Percentiles rank a stretch among this genome's conserved stretches.
phyloP scores from a whole-genome alignment of 2,113 vertebrate species.

The Illadopsis cleaveri region DNA sequence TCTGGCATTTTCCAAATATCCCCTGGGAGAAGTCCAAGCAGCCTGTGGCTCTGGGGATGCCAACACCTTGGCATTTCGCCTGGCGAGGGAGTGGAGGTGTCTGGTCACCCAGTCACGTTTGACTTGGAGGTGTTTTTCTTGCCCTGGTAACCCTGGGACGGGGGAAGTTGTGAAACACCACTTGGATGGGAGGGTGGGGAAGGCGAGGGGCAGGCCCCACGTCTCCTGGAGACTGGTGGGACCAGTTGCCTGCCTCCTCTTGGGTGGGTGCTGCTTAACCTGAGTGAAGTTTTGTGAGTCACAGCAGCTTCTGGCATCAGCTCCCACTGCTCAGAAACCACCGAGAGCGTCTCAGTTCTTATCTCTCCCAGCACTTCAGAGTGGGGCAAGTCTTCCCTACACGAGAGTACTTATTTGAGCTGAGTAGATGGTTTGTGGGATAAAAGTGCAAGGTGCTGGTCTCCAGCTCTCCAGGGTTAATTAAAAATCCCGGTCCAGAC shows the following conservation, averaged over 20 bases:
- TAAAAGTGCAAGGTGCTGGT: neutral
- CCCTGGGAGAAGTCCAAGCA: conserved; percentile 40
- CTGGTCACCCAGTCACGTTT: neutral
- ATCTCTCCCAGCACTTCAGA: neutral
- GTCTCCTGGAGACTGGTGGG: neutral
- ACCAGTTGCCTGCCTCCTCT: neutral
- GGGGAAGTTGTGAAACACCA: neutral
- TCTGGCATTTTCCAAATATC: conserved; percentile 45
- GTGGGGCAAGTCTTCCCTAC: neutral
- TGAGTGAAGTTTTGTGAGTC: conserved; percentile 10
- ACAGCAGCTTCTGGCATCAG: neutral
- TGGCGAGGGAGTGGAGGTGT: neutral
- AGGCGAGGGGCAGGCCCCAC: neutral
- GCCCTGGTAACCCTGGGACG: neutral
- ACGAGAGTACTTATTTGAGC: neutral
- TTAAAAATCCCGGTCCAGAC: conserved; percentile 30
- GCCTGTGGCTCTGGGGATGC: neutral
- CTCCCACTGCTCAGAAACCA: neutral
- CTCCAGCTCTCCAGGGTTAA: neutral
- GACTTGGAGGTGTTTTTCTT: neutral
- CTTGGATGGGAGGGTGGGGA: neutral
- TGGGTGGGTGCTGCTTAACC: neutral
- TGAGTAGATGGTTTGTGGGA: neutral
- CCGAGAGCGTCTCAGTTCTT: neutral
- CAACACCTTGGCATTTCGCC: neutral